phyloP scores from a whole-genome alignment of 2,113 vertebrate genomes.

The Neodontobutis hainanensis region DNA sequence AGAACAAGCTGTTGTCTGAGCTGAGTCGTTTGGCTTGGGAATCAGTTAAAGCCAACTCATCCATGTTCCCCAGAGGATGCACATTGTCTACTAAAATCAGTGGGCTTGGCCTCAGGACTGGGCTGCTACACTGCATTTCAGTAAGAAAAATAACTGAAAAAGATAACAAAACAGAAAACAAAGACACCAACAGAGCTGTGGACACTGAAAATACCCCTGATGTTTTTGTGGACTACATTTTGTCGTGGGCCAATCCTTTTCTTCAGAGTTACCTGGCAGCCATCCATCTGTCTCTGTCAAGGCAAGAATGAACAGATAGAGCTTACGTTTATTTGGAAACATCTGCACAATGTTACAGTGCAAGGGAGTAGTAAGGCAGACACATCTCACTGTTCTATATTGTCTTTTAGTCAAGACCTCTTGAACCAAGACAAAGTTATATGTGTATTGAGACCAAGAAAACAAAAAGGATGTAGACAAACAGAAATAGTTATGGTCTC shows the following conservation, averaged over 20 bases:
- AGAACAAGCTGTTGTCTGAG: slow-evolving; percentile 52
- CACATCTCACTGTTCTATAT: no score
- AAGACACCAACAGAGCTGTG: not conserved
- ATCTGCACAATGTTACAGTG: no score
- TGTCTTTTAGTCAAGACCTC: no score
- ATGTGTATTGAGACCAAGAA: no score
- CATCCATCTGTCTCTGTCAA: slow-evolving; percentile 78
- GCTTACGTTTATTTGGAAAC: not conserved
- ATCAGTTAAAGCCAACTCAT: slow-evolving; percentile 77
- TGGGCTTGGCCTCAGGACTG: slow-evolving; percentile 74
- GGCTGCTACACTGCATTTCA: slow-evolving; percentile 64
- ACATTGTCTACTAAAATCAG: slow-evolving; percentile 58
- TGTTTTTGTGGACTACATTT: slow-evolving; percentile 24
- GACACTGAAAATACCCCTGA: not conserved
- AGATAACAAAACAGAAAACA: not conserved
- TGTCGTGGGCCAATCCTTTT: slow-evolving; percentile 79
- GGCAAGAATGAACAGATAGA: slow-evolving; percentile 44
- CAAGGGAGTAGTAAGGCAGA: no score
- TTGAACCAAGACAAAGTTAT: no score
- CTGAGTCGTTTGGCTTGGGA: slow-evolving; percentile 85
- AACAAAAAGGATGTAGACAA: no score
- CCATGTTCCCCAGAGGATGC: slow-evolving; percentile 47
- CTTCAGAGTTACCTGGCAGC: slow-evolving; percentile 87
- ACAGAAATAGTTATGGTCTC: no score
- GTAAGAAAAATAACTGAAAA: slow-evolving; percentile 13